Conservation (phyloP, 1,140 invertebrate species). For the Halesus radiatus region DNA sequence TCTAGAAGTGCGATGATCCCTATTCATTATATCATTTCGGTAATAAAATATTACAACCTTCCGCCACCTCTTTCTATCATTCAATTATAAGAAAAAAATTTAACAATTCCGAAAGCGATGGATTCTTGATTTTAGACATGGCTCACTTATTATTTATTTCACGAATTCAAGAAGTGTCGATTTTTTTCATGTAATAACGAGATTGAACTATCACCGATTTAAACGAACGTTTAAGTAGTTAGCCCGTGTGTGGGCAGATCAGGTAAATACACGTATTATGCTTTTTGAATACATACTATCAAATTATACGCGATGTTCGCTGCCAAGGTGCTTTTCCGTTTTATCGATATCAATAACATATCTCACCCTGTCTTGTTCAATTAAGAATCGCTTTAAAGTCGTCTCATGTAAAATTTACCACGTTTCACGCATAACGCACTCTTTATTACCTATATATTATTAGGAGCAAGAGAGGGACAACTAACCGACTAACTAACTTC, state of each 20-base stretch:
- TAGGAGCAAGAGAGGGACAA: background rate
- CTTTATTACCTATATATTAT: background rate
- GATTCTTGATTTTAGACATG: too few species aligned
- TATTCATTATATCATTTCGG: background rate
- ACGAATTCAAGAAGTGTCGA: too few species aligned
- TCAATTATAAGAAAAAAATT: background rate
- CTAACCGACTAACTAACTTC: background rate
- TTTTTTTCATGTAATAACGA: too few species aligned
- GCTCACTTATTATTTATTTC: too few species aligned
- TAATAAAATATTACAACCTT: background rate
- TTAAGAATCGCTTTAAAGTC: background rate
- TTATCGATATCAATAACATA: slow-evolving; percentile 1
- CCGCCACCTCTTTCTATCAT: background rate
- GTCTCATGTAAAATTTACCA: background rate
- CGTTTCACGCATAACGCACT: background rate
- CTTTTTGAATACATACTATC: background rate
- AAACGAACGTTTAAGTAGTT: too few species aligned
- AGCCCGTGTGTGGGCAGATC: background rate
- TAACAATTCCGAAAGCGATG: too few species aligned
- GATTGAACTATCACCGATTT: too few species aligned
- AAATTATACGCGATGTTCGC: background rate
- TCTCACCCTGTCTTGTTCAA: slow-evolving; percentile 17
- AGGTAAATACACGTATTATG: background rate
- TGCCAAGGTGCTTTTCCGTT: background rate
- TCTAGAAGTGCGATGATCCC: slow-evolving; percentile 23